A percentile compares a stretch with the other conserved stretches of the same genome.
phyloP scores from a whole-genome alignment of 2,797 vertebrate species.

The Falco cherrug region DNA sequence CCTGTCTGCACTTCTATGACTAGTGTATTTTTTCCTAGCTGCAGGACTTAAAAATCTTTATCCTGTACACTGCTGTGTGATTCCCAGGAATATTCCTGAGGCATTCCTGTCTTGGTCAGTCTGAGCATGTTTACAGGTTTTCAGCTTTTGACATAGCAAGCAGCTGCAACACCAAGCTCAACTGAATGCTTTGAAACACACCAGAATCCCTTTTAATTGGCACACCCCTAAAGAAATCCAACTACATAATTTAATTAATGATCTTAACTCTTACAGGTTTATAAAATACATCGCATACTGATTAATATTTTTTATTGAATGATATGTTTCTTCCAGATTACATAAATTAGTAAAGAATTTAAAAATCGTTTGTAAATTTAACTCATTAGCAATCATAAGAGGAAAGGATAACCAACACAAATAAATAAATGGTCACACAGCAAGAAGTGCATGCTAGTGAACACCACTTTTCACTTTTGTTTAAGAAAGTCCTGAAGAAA shows the following conservation, averaged over 20 bases:
- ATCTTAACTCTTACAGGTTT: neutral
- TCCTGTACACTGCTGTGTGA: neutral
- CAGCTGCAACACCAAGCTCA: neutral
- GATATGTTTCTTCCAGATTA: neutral
- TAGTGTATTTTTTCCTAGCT: neutral
- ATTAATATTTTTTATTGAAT: constrained; percentile 41
- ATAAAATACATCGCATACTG: constrained; percentile 58
- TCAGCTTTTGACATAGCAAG: neutral
- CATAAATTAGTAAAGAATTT: constrained; percentile 6
- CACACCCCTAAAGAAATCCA: neutral
- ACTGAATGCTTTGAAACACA: neutral
- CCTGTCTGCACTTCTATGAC: neutral
- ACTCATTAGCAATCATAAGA: neutral
- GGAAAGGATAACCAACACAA: neutral
- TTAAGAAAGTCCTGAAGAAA: neutral
- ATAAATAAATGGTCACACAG: neutral
- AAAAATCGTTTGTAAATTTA: neutral
- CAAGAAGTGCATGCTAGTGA: neutral
- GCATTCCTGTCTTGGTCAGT: neutral
- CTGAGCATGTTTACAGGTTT: neutral
- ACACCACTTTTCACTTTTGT: neutral
- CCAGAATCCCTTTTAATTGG: constrained; percentile 46
- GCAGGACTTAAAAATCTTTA: neutral
- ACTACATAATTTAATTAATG: neutral
- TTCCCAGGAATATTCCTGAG: neutral